Evolutionary conservation across 2,888 invertebrate genomes (phyloP).

Genomic region (Macrosiphum euphorbiae): DNA sequence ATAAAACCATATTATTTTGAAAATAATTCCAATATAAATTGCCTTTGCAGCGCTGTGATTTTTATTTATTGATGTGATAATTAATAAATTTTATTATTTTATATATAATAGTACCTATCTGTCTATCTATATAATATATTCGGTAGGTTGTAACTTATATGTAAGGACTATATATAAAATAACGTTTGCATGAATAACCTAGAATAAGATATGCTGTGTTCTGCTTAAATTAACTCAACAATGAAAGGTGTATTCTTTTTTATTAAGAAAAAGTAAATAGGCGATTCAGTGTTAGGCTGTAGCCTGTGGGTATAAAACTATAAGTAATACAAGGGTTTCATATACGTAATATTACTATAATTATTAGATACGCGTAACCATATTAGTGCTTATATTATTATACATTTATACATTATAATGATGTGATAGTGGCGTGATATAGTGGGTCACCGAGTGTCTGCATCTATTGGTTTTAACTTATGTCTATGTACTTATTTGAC

Average conservation of each 20-base stretch:
- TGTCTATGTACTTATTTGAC: too few relatives aligned
- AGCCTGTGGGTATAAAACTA: neutral
- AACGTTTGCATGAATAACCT: neutral
- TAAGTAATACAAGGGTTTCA: neutral
- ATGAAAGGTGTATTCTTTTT: constrained; percentile 8
- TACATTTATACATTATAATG: too few relatives aligned
- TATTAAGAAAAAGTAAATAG: neutral
- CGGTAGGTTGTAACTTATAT: neutral
- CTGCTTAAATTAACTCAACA: neutral
- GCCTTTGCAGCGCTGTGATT: neutral
- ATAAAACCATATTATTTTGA: neutral
- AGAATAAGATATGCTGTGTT: neutral
- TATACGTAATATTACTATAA: neutral
- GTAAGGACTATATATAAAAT: neutral
- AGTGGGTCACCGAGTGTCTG: too few relatives aligned
- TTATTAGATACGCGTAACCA: neutral
- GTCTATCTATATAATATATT: neutral
- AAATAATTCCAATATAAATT: neutral
- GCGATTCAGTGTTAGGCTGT: neutral
- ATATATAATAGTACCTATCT: neutral
- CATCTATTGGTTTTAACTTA: too few relatives aligned
- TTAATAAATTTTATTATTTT: neutral
- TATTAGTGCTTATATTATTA: too few relatives aligned
- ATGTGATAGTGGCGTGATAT: too few relatives aligned
- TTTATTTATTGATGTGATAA: neutral